Conservation (phyloP, 2,797 vertebrate species). For the Acanthornis magna region DNA sequence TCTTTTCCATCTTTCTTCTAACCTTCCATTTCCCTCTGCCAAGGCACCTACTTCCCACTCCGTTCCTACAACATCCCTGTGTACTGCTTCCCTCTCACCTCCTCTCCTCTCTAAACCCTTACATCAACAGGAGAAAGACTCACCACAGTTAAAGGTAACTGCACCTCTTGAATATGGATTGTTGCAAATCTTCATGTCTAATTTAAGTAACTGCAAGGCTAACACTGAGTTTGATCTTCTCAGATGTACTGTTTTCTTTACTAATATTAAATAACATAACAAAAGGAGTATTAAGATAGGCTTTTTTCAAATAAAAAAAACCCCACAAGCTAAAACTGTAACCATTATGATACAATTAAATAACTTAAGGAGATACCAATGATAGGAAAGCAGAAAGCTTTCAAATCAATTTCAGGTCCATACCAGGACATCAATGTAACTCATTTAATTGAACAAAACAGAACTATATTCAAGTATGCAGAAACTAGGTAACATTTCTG, state of each 20-base stretch:
- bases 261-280: slow-evolving; percentile 40
- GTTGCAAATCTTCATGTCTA: slow-evolving; percentile 11
- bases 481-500: neutral
- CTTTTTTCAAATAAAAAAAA: neutral
- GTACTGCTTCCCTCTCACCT: slow-evolving; percentile 67
- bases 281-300: neutral
- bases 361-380: neutral
- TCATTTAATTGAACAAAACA: neutral
- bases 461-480: neutral
- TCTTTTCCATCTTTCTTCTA: slow-evolving; percentile 50
- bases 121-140: slow-evolving; percentile 79
- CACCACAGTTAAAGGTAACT: slow-evolving; percentile 89
- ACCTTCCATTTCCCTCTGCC: slow-evolving; percentile 51
- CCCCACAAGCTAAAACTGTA: neutral
- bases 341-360: neutral
- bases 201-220: slow-evolving; percentile 18
- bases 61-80: slow-evolving; percentile 52
- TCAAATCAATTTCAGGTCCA: neutral
- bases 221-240: slow-evolving; percentile 5
- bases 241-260: neutral
- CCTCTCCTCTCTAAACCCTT: slow-evolving; percentile 74
- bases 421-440: neutral
- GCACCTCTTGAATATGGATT: slow-evolving; percentile 45
- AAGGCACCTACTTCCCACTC: slow-evolving; percentile 53
- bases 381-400: neutral